Base-by-base conservation (phyloP, 1,140 invertebrate genomes). In the Geopemphigus sp. region DNA sequence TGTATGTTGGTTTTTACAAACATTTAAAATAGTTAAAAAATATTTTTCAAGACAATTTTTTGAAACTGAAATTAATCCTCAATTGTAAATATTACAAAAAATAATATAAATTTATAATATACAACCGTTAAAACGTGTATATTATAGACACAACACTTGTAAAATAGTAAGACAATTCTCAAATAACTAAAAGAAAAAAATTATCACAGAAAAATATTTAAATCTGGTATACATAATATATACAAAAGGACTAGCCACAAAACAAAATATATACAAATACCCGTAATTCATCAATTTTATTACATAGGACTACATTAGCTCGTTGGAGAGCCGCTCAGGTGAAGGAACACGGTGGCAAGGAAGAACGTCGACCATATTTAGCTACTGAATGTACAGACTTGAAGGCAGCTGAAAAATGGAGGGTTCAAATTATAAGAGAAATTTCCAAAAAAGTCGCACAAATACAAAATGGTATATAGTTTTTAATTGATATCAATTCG, bases 381-480 rank as follows among this genome's bases (percentile, higher is more conserved):
- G 96, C 97, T 0, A 95, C 95, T 1, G 95, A 98, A 83, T 98
- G 96, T 86, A 91, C 91, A 83, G 93, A 95, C 86, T 85, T 98
- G 15, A 90, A 90, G 66, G 93, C 96, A 85, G 94, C 94, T 70
- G 96, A 98, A 84, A 97, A 96, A 88, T 99, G 95, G 92, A 88
- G 97, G 83, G 89, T 95, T 85, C 95, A 98, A 86, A 97, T 99
- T 80, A 96, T 99, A 70, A 88, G 96, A 81, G 98, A 99, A 88
- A 94, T 99, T 56, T 95, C 97, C 0, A 95, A 97, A 84, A 99
- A 99, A 89, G 97, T 99, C n/a, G 93, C 97, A 22, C 95, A 98
- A 86, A 99, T 99, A 85, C 98, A 99, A 86, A 98, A 99, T 88
- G 92, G 92, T 93, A 86, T 82, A 39, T 12, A 24, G 3, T 22